Base-by-base conservation (phyloP, 30 jellyfish, hydroid and myxozoan species). In the Hydractinia symbiolongicarpus region DNA sequence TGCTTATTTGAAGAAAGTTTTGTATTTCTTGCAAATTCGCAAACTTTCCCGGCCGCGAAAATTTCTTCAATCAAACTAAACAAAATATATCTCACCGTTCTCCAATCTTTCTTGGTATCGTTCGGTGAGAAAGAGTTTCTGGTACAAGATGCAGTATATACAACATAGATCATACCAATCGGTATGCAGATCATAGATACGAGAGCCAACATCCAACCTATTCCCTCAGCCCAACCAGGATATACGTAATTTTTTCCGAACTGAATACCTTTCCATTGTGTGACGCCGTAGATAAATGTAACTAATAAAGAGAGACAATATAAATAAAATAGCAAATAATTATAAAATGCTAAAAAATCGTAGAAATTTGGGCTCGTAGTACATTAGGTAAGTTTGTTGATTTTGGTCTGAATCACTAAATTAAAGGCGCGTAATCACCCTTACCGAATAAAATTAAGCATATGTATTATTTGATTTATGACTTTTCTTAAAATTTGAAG, bases 151-250 rank as follows among this genome's bases (percentile, higher is more conserved):
- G 84, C 81, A 50, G n/a, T 15, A 55, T 53, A 54, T 4, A 60
- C 64, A 5, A 87, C 86, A 6, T 66, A 80, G 9, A 83, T 20
- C 60, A 88, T 64, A 7, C 96, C 96, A 53, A 88, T 77, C 4
- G 96, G 96, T 7, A 88, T 79, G 77, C 95, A 83, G 50, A 88
- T 62, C 96, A 88, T 88, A 4, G 96, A 88, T 6, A 66, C 16
- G 40, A 71, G 20, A 6, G 96, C 96, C 73, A 88, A 61, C 82
- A 77, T n/a, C 96, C 96, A 88, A 53, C 96, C 96, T 40, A 88
- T 13, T 30, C 61, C 95, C 76, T 88, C 96, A 14, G 96, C 96
- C 96, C 96, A 88, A 14, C 8, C 94, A 4, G 96, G 96, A 73
- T 88, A 88, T 54, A 49, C 61, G 53, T 88, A 88, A 13, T 78